Evolutionary conservation across 2,113 vertebrate genomes (phyloP).

Genomic region (Malurus cyaneus): DNA sequence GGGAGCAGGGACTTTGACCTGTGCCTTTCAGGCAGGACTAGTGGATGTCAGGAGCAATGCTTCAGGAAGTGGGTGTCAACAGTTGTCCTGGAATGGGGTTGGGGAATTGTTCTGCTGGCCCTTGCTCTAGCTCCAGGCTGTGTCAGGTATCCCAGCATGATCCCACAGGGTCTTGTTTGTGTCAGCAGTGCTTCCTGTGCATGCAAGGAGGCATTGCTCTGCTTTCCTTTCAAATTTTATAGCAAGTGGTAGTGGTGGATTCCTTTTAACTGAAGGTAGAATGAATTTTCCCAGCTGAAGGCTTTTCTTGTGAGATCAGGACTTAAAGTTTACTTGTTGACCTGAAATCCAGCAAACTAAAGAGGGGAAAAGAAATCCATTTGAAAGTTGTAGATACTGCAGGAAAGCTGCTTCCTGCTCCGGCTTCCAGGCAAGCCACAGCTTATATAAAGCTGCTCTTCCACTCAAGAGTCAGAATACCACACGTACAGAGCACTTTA

Average conservation of each 20-base stretch:
- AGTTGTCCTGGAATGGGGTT: neutral
- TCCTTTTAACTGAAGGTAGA: neutral
- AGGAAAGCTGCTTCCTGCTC: constrained; percentile 38
- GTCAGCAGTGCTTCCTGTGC: neutral
- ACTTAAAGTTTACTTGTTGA: constrained; percentile 22
- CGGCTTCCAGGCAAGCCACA: constrained; percentile 26
- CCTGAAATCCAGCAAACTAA: constrained; percentile 23
- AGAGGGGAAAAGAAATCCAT: neutral
- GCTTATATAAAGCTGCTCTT: constrained; percentile 57
- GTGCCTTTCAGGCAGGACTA: neutral
- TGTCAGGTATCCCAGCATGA: fast-evolving
- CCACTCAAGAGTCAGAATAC: constrained; percentile 25
- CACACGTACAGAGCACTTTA: constrained; percentile 30
- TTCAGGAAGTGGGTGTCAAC: neutral
- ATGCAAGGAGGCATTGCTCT: neutral
- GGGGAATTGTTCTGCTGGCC: neutral
- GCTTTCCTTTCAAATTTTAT: neutral
- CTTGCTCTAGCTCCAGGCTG: neutral
- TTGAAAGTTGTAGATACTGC: neutral
- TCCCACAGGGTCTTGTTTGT: neutral
- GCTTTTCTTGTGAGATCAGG: neutral
- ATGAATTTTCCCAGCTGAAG: neutral
- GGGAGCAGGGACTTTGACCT: neutral
- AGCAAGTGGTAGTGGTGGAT: neutral
- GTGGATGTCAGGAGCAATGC: neutral